Conservation (phyloP, 2,113 vertebrate species). For the Albula glossodonta region DNA sequence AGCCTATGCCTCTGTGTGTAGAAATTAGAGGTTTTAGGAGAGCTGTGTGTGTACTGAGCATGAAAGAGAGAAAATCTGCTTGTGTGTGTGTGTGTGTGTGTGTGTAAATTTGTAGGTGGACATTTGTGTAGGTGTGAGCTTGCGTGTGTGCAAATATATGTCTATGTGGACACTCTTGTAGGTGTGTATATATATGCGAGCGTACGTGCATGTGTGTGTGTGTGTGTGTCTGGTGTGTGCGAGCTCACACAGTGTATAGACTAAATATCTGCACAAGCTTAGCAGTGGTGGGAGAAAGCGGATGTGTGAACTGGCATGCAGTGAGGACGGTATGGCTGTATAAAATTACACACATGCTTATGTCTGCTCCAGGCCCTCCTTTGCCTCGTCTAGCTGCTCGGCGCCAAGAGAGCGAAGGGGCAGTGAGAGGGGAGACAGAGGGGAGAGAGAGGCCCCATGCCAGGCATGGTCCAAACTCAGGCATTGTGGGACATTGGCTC, state of each 20-base stretch:
- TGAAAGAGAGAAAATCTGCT: background rate
- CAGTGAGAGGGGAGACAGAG: background rate
- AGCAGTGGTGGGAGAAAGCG: background rate
- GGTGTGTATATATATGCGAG: background rate
- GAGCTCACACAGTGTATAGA: background rate
- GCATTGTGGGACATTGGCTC: background rate
- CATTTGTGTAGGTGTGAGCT: background rate
- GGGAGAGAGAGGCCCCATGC: background rate
- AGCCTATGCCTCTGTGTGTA: background rate
- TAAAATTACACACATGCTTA: constrained; percentile 41
- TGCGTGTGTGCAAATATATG: background rate
- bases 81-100: constrained; percentile 12
- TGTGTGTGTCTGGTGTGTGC: background rate
- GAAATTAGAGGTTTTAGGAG: background rate
- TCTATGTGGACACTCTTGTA: too few species aligned
- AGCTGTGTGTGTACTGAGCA: constrained; percentile 30
- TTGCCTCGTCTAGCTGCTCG: constrained; percentile 16
- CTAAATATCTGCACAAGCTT: background rate
- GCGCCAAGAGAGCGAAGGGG: background rate
- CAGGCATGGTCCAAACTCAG: background rate
- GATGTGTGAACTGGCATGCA: constrained; percentile 41
- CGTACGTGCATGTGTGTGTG: background rate
- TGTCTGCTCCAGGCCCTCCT: constrained; percentile 27
- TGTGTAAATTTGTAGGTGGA: background rate
- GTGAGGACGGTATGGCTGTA: constrained; percentile 28